Evolutionary conservation across 2,113 vertebrate genomes (phyloP), one percentile per base, ranked within the genome.

Genomic region (Parus major): DNA sequence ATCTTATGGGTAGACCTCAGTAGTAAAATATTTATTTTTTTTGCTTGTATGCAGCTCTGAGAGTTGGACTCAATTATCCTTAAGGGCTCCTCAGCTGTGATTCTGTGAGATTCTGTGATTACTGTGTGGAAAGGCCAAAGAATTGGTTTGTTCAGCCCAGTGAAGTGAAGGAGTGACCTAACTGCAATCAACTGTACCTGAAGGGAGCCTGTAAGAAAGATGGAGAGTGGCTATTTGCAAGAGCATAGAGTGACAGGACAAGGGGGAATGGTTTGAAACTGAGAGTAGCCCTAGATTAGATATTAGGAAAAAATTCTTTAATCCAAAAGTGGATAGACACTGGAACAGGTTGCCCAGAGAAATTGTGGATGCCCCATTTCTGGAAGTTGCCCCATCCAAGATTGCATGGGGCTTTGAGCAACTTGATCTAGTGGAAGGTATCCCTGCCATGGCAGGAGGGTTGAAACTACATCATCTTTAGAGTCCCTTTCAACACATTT

Each of bases 11-110:
- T 77, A 79, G 85, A 64, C 36, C 50, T 90, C 86, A 81, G 56
- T 88, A 77, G 75, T 87, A 69, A 94, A 61, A 47, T 73, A n/a
- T 19, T 90, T 88, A n/a, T 33, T 68, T 68, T 85, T 85, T 90
- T 91, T 71, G 29, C 46, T 84, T 60, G 25, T 44, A 22, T 81
- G 36, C 39, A 68, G 0, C 33, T 82, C 28, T 29, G 36, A 36
- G 83, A 36, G 42, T 68, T 33, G 31, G 33, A 23, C 17, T 52
- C 1, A 1, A 7, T 52, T 60, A 15, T 77, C 15, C 16, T 44
- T 44, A 10, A 60, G 9, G 8, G 4, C 33, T 68, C 31, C 14
- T 36, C 9, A 15, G 3, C 27, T 52, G 31, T 44, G 53, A 44
- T 50, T 76, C 42, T 49, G 11, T 50, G 55, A 19, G 19, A 28